Percentiles rank a stretch among this genome's conserved stretches.
Conservation (phyloP, 2,797 vertebrate species). For the Poecilia gillii region DNA sequence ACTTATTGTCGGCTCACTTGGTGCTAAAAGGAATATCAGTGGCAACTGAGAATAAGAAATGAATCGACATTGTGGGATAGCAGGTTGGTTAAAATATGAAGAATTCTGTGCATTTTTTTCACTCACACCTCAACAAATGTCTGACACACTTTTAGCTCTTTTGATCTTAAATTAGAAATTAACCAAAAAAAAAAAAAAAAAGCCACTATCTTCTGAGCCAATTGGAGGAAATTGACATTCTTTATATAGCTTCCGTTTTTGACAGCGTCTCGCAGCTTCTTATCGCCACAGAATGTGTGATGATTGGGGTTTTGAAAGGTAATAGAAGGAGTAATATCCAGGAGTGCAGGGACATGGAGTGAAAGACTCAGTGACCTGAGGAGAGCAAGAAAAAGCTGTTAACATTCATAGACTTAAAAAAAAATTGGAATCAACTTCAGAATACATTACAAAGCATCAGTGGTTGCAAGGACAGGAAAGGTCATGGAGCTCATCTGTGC, state of each 20-base stretch:
- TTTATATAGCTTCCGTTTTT: constrained; percentile 51
- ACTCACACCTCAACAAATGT: constrained; percentile 32
- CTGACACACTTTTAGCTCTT: constrained; percentile 43
- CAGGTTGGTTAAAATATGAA: constrained; percentile 27
- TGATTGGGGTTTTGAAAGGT: constrained; percentile 73
- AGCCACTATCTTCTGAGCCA: constrained; percentile 28
- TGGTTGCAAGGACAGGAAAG: constrained; percentile 75
- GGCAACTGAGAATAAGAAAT: constrained; percentile 38
- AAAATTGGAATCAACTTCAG: constrained; percentile 66
- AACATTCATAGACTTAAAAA: constrained; percentile 78
- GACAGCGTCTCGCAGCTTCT: constrained; percentile 61
- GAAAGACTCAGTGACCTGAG: constrained; percentile 42
- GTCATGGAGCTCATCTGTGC: constrained; percentile 70
- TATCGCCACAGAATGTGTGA: constrained; percentile 72
- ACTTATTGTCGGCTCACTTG: constrained; percentile 48
- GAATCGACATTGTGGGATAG: constrained; percentile 27
- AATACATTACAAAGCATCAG: constrained; percentile 75
- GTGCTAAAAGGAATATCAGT: constrained; percentile 44
- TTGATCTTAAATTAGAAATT: constrained; percentile 58
- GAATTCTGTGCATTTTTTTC: constrained; percentile 25
- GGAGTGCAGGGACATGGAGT: constrained; percentile 52
- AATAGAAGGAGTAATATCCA: constrained; percentile 74
- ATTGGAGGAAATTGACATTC: constrained; percentile 74
- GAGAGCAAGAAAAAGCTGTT: constrained; percentile 65
- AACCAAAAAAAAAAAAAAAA: constrained; percentile 31